Evolutionary conservation across 2,113 vertebrate genomes (phyloP).

Genomic region (Actenoides lindsayi): DNA sequence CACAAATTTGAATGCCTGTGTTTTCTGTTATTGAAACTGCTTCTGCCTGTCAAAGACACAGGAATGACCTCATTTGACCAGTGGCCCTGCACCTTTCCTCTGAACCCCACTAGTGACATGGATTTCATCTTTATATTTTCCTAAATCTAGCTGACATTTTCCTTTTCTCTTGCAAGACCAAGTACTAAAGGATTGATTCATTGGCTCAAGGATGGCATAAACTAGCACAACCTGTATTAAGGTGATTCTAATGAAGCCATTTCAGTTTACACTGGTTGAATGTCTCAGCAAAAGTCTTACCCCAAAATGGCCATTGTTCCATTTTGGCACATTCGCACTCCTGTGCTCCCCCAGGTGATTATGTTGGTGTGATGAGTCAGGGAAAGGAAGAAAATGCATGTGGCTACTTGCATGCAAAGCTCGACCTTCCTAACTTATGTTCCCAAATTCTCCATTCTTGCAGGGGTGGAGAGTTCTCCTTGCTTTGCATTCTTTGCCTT

Average conservation of each 20-base stretch:
- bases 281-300: neutral
- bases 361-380: neutral
- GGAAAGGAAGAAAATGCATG: neutral
- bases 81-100: neutral
- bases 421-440: neutral
- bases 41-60: neutral
- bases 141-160: neutral
- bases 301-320: neutral
- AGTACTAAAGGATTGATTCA: neutral
- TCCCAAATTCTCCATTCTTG: neutral
- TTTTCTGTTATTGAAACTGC: neutral
- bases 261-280: neutral
- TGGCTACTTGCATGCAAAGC: neutral
- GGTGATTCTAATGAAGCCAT: neutral
- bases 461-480: neutral
- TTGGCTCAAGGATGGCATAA: neutral
- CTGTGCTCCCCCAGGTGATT: neutral
- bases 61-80: neutral
- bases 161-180: neutral
- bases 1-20: neutral
- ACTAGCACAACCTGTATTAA: neutral
- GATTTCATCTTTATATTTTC: neutral
- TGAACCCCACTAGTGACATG: neutral
- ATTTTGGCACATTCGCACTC: neutral
- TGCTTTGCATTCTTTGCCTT: neutral